Evolutionary conservation across 53 echinoderm and acorn worm species (phyloP).

Genomic region (Actinopyga echinites): DNA sequence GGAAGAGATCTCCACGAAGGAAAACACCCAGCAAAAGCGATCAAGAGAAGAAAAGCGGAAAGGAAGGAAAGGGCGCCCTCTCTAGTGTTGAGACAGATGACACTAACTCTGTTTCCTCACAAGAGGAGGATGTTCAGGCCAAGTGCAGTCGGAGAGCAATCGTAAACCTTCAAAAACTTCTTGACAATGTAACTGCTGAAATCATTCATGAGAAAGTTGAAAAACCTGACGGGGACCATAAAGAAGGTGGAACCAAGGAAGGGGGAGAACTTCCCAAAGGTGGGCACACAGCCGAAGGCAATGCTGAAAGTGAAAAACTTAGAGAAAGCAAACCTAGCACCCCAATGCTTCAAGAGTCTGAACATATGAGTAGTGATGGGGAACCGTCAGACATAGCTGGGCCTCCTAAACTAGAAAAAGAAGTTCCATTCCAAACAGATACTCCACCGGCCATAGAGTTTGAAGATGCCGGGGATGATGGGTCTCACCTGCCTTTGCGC

Average conservation of each 20-base stretch:
- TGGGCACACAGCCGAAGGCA: background rate
- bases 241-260: slow-evolving; percentile 26
- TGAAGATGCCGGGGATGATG: slow-evolving; percentile 15
- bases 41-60: background rate
- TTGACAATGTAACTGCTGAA: slow-evolving; percentile 98
- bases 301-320: slow-evolving; percentile 42
- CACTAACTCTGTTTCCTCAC: slow-evolving; percentile 80
- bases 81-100: slow-evolving; percentile 60
- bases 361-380: slow-evolving; percentile 46
- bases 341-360: slow-evolving; percentile 50
- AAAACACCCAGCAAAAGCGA: slow-evolving; percentile 42
- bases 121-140: slow-evolving; percentile 90
- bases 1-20: slow-evolving; percentile 59
- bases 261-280: slow-evolving; percentile 24
- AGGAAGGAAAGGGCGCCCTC: slow-evolving; percentile 21
- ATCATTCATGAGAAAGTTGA: slow-evolving; percentile 84
- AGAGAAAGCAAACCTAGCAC: slow-evolving; percentile 44
- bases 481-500: background rate
- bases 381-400: slow-evolving; percentile 42
- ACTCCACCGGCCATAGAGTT: slow-evolving; percentile 52
- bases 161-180: slow-evolving; percentile 89
- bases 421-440: slow-evolving; percentile 79
- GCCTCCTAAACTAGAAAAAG: slow-evolving; percentile 93
- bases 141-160: slow-evolving; percentile 96
- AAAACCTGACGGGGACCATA: slow-evolving; percentile 25